Base-by-base conservation (phyloP, 2,888 invertebrate species). In the Neuroscelio doddi region DNA sequence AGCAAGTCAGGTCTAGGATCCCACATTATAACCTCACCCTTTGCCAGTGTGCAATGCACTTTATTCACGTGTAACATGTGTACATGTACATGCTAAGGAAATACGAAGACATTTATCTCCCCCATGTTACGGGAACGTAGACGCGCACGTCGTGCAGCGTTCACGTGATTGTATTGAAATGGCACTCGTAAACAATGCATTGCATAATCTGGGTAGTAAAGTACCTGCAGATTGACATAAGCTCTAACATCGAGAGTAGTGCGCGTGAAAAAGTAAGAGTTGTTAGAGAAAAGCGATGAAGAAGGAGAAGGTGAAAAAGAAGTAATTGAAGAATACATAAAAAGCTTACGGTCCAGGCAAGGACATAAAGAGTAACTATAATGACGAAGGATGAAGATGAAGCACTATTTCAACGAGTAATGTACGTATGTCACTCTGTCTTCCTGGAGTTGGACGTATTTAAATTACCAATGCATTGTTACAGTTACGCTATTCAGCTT, bases 131-230 rank as follows among this genome's bases (percentile, higher is more conserved):
- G 70, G 66, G 67, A 72, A 70, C 58, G 42, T 63, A 56, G 39
- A 36, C 27, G 45, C 45, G 24, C 44, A 59, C 34, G 51, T 49
- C 51, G 62, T 50, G 44, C 50, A 61, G 36, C 64, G 66, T 73
- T 78, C 81, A 77, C 77, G 80, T 75, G 76, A 80, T 79, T 82
- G 77, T 79, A 81, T 81, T 80, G 77, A 81, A 81, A 82, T 79
- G 76, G 73, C 78, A 74, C 71, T 76, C 74, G 74, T 79, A 80
- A 81, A 80, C 79, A 81, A 81, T 79, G 69, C 74, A 69, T 82
- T 81, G 79, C 80, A 68, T 77, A 79, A 79, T 56, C 62, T 64
- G 55, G 69, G 63, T 63, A 70, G 24, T 50, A 49, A 68, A 39
- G 52, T 59, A 58, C 58, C 53, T 24, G 59, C 44, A 69, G 68